Conservation (phyloP, 2,113 vertebrate genomes). For the Notothenia coriiceps region DNA sequence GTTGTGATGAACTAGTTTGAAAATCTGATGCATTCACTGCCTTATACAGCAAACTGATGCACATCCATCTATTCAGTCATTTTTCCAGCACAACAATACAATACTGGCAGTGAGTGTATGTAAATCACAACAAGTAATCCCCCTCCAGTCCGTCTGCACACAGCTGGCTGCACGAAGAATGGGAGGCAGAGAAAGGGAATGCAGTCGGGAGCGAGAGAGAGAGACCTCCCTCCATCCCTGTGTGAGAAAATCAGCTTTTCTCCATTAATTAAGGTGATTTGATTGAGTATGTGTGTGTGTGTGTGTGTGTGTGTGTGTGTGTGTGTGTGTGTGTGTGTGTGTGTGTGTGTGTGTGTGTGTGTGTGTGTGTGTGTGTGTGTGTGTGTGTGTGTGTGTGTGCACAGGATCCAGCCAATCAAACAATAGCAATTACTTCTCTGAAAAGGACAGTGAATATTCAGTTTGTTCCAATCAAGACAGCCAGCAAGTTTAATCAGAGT, state of each 20-base stretch:
- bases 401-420: slow-evolving; percentile 52
- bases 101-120: slow-evolving; percentile 29
- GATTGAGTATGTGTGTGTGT: not conserved
- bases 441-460: slow-evolving; percentile 48
- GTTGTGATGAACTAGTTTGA: slow-evolving; percentile 8
- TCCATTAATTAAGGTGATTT: slow-evolving; percentile 62
- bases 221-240: slow-evolving; percentile 36
- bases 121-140: slow-evolving; percentile 59
- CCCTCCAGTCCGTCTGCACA: slow-evolving; percentile 48
- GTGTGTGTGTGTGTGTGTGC: slow-evolving; percentile 1
- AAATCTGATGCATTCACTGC: slow-evolving; percentile 1
- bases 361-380: not conserved
- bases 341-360: slow-evolving; percentile 3
- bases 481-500: not conserved
- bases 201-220: not conserved
- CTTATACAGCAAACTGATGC: not conserved
- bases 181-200: slow-evolving; percentile 11
- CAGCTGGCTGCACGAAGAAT: slow-evolving; percentile 61
- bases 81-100: not conserved
- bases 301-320: slow-evolving; percentile 16
- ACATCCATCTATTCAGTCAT: slow-evolving; percentile 15
- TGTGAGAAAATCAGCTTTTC: slow-evolving; percentile 58
- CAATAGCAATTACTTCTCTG: slow-evolving; percentile 43
- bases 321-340: not conserved
- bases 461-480: slow-evolving; percentile 48